Evolutionary conservation across 2,888 invertebrate species (phyloP), one percentile per base, ranked within the genome.

Genomic region (Brachycybe producta): DNA sequence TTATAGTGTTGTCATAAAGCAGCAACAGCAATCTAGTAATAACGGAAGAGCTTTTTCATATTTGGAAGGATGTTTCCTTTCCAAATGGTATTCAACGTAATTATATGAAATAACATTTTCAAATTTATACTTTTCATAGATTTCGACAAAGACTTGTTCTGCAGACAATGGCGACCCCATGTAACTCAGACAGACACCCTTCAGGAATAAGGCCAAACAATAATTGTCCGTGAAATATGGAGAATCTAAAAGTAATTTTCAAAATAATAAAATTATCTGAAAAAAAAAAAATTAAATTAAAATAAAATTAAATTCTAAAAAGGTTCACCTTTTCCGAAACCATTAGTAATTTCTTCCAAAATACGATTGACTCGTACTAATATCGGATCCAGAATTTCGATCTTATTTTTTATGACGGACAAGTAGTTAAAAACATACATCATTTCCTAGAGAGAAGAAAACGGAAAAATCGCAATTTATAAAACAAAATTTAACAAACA

Each of bases 391-490:
- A 48, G 28, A 39, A 48, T 48, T 26, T 48, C 48, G 39, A 23
- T 38, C 13, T 39, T 34, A 8, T 19, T 39, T 39, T 48, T 38
- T 11, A 48, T 26, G 17, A 39, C 26, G 61, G 59, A 79, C 65
- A 94, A 87, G 59, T 87, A 77, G 70, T 94, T 94, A 92, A 92
- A 94, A 5, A 92, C 73, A 63, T 85, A 92, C 65, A 94, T 75
- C 54, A 94, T 72, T 68, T 95, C 95, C 72, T 72, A 58, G 5
- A 62, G 59, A 40, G 28, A 43, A 32, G 42, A 32, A 28, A n/a
- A n/a, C n/a, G n/a, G n/a, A n/a, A n/a, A n/a, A n/a, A n/a, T n/a
- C n/a, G n/a, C n/a, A n/a, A n/a, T n/a, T n/a, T n/a, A n/a, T n/a
- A n/a, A n/a, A n/a, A n/a, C n/a, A n/a, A n/a, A n/a, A n/a, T n/a